Conservation (phyloP, 2,113 vertebrate genomes). For the Nematolebias whitei region DNA sequence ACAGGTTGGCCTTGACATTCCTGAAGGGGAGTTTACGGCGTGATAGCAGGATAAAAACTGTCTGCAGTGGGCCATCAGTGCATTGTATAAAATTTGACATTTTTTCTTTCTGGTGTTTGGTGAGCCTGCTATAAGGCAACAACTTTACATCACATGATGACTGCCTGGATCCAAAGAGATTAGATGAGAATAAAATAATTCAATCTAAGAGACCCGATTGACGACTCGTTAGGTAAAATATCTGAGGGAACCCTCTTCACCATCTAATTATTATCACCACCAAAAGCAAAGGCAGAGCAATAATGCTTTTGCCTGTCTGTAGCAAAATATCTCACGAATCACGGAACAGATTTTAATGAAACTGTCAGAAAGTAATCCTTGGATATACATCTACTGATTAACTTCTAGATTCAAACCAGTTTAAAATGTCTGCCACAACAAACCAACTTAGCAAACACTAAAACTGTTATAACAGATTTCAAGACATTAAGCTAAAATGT, state of each 20-base stretch:
- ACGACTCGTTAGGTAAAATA: constrained; percentile 34
- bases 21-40: constrained; percentile 37
- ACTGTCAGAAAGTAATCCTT: too few relatives aligned
- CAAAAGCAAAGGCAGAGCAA: too few relatives aligned
- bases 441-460: too few relatives aligned
- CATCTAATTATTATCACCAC: neutral
- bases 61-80: neutral
- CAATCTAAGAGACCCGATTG: constrained; percentile 14
- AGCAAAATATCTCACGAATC: too few relatives aligned
- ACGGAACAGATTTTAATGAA: too few relatives aligned
- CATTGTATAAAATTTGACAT: neutral
- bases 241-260: constrained; percentile 1
- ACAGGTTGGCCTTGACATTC: constrained; percentile 54
- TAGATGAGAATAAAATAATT: constrained; percentile 3
- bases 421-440: too few relatives aligned
- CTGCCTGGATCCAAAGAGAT: neutral
- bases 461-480: too few relatives aligned
- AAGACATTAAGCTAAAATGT: too few relatives aligned
- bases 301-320: too few relatives aligned
- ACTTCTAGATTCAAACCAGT: too few relatives aligned
- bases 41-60: constrained; percentile 17
- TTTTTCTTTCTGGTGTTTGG: neutral
- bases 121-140: too few relatives aligned
- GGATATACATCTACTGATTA: too few relatives aligned
- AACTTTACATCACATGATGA: neutral